A percentile compares a stretch with the other conserved stretches of the same genome.
Conservation (phyloP, 2,113 vertebrate genomes). For the Heliornis fulica region DNA sequence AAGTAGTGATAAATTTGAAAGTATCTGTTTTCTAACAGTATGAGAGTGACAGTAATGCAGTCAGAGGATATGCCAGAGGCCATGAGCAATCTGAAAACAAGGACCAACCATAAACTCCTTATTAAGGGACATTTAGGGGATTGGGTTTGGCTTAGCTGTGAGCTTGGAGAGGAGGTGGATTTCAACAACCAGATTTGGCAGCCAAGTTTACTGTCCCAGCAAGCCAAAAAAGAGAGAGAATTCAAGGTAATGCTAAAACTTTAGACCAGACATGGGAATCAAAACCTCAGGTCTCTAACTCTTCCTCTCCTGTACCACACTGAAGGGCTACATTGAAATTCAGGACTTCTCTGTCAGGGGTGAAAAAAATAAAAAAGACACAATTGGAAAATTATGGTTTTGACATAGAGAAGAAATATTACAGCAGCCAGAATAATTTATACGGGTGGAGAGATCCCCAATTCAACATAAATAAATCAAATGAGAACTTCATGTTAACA, state of each 20-base stretch:
- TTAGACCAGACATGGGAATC: background rate
- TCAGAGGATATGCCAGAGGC: background rate
- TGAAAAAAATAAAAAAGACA: background rate
- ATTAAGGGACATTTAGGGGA: background rate
- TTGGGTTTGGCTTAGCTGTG: background rate
- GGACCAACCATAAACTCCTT: background rate
- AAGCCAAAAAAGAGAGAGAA: background rate
- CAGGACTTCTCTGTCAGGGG: background rate
- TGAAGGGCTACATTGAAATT: background rate
- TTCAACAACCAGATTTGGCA: background rate
- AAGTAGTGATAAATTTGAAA: constrained; percentile 10
- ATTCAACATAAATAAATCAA: background rate
- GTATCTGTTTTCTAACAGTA: background rate
- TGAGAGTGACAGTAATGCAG: background rate
- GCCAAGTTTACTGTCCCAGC: background rate
- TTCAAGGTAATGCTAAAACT: background rate
- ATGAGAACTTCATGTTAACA: background rate
- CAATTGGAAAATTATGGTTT: background rate
- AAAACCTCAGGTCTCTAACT: background rate
- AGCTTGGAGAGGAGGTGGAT: background rate
- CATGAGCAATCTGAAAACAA: background rate
- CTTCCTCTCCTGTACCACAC: background rate
- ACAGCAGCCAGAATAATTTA: background rate
- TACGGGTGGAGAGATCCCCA: background rate
- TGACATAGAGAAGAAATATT: background rate